Evolutionary conservation across 2,888 invertebrate genomes (phyloP).

Genomic region (Drosophila longiperda): DNA sequence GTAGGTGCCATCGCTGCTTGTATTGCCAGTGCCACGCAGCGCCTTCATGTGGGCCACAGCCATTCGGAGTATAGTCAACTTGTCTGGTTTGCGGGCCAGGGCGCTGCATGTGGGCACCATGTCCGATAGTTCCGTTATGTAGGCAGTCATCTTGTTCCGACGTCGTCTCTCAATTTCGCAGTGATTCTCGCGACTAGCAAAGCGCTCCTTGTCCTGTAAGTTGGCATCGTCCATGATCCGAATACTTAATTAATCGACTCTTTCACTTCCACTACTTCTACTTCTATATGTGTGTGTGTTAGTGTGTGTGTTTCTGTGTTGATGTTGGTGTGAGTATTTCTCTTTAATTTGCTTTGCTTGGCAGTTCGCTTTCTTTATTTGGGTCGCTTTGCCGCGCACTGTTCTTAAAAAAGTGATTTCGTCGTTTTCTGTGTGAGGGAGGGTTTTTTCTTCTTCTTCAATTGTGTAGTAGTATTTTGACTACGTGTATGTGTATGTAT

Average conservation of each 20-base stretch:
- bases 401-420: constrained; percentile 52
- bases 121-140: constrained; percentile 99
- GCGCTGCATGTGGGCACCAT: constrained; percentile 99
- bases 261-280: constrained; percentile 26
- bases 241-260: constrained; percentile 68
- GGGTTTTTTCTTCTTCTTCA: constrained; percentile 29
- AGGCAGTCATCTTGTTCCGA: constrained; percentile 99
- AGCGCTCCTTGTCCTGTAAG: constrained; percentile 98
- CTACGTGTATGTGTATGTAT: constrained; percentile 53
- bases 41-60: constrained; percentile 99
- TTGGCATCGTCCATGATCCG: constrained; percentile 93
- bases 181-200: constrained; percentile 98
- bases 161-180: constrained; percentile 99
- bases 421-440: constrained; percentile 44
- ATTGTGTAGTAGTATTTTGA: constrained; percentile 69
- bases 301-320: constrained; percentile 21
- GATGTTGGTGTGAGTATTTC: constrained; percentile 28
- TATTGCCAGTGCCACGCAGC: constrained; percentile 96
- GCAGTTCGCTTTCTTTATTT: constrained; percentile 70
- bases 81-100: constrained; percentile 98
- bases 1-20: constrained; percentile 97
- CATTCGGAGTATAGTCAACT: constrained; percentile 99
- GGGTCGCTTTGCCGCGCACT: constrained; percentile 69
- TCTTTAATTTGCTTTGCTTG: constrained; percentile 54
- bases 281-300: constrained; percentile 6